Evolutionary conservation across 2,888 invertebrate species (phyloP), one percentile per base, ranked within the genome.

Genomic region (Diaprepes abbreviatus): DNA sequence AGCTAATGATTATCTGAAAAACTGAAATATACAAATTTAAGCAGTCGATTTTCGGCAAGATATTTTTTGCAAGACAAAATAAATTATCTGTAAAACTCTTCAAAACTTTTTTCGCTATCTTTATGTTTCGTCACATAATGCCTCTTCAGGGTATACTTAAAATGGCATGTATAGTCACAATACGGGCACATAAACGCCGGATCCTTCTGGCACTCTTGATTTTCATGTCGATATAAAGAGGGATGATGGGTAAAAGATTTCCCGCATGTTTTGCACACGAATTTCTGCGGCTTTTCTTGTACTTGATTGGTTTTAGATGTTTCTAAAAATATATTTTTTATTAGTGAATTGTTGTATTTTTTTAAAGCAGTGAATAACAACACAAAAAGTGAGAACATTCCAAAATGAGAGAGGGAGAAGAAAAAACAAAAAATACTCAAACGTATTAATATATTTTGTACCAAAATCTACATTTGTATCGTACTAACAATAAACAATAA

Each of bases 121-220:
- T 35, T 64, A n/a, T 69, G 69, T 36, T 58, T 58, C 10, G 19
- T 59, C 21, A 21, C 14, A 36, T 43, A 43, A 31, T 93, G 93
- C 16, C 92, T 92, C 77, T 91, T 91, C n/a, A 93, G 86, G 84
- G 92, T 92, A 76, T 92, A 91, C 52, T 92, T 87, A 81, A 93
- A 92, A 79, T 92, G 90, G 73, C 92, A 92, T 77, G 88, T 88
- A 85, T 93, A 93, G 28, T 89, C 87, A 84, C 93, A 93, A 7
- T 63, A 35, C 0, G 66, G 70, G 64, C 82, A 82, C 21, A 68
- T 62, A 60, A 80, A 81, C 45, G 74, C 73, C 0, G 80, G 80
- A 43, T 75, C 66, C 43, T 79, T 79, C n/a, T 77, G 76, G 59
- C 80, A 81, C 55, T 80, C 79, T 54, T 77, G 79, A 55, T 79